phyloP scores from a whole-genome alignment of 2,113 vertebrate species.

The Pardalotus punctatus region DNA sequence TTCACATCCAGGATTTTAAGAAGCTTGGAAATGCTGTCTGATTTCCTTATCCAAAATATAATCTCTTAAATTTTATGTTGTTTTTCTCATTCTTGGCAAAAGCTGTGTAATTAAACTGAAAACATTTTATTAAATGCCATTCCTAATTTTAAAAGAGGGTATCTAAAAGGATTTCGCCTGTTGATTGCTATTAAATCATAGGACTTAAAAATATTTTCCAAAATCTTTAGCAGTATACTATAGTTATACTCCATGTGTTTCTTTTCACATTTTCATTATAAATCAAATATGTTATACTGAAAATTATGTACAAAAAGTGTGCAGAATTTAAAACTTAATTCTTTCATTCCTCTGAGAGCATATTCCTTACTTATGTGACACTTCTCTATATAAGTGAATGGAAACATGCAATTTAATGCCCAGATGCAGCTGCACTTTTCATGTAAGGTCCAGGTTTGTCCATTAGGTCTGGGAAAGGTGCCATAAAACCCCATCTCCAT shows the following conservation, averaged over 20 bases:
- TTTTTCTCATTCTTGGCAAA: conserved; percentile 11
- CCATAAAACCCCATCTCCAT: neutral
- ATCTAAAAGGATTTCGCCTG: neutral
- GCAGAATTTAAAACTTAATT: neutral
- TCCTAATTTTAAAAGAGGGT: neutral
- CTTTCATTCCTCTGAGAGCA: neutral
- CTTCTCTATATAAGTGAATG: neutral
- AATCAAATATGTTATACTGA: neutral
- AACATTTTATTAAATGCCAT: neutral
- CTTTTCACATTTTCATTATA: neutral
- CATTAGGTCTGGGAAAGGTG: neutral
- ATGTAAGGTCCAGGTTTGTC: neutral
- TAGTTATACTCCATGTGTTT: neutral
- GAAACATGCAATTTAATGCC: neutral
- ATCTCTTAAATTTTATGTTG: neutral
- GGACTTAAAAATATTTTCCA: neutral
- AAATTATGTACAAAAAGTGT: neutral
- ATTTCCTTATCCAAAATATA: neutral
- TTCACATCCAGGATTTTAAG: neutral
- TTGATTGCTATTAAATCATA: neutral
- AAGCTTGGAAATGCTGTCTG: conserved; percentile 19
- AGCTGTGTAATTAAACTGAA: neutral
- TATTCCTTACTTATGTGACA: neutral
- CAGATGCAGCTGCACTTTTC: neutral
- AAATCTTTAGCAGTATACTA: neutral